Conservation (phyloP, 2,888 invertebrate species). For the Colostygia pectinataria region DNA sequence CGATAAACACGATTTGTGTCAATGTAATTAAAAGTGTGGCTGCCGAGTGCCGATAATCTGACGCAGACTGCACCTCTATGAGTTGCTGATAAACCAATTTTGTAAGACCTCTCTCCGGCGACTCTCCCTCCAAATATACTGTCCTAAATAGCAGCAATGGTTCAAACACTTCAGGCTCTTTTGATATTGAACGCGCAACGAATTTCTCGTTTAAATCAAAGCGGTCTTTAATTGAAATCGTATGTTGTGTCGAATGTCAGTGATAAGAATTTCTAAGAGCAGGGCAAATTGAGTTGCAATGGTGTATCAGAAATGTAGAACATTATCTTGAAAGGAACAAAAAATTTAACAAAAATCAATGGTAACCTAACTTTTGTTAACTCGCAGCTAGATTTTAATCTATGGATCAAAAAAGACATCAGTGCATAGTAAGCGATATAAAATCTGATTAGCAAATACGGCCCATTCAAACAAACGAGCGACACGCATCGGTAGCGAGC, state of each 20-base stretch:
- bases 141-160: constrained; percentile 34
- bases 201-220: constrained; percentile 71
- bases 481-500: constrained; percentile 41
- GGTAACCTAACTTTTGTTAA: neutral
- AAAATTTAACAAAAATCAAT: neutral
- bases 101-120: constrained; percentile 46
- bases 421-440: constrained; percentile 20
- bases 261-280: constrained; percentile 64
- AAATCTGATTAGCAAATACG: constrained; percentile 34
- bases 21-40: constrained; percentile 81
- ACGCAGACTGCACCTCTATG: constrained; percentile 61
- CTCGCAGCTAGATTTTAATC: neutral
- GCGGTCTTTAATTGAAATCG: constrained; percentile 80
- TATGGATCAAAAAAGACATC: constrained; percentile 11
- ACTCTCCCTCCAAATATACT: constrained; percentile 37
- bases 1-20: constrained; percentile 82
- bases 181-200: constrained; percentile 56
- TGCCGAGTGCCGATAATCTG: constrained; percentile 78
- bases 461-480: constrained; percentile 39
- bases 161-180: constrained; percentile 52
- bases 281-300: constrained; percentile 55
- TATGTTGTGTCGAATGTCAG: constrained; percentile 73
- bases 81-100: constrained; percentile 63
- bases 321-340: constrained; percentile 20
- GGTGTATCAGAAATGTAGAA: constrained; percentile 18